Evolutionary conservation across 2,888 invertebrate species (phyloP).

Genomic region (Pharmacophagus antenor): DNA sequence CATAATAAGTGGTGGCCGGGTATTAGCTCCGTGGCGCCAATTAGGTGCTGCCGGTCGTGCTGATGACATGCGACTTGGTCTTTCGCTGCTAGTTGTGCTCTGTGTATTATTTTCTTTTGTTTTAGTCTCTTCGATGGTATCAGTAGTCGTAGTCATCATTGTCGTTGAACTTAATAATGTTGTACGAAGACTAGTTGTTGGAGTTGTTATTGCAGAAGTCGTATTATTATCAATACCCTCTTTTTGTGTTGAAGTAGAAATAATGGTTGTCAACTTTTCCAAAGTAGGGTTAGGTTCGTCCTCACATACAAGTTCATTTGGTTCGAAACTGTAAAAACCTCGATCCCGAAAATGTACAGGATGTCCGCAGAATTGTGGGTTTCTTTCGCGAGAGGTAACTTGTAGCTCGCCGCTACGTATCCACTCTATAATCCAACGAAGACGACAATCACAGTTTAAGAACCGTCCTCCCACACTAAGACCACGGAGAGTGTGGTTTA

Average conservation of each 20-base stretch:
- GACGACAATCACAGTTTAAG: conserved; percentile 92
- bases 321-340: conserved; percentile 92
- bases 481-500: conserved; percentile 91
- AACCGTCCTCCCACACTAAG: conserved; percentile 93
- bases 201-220: conserved; percentile 46
- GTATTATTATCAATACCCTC: conserved; percentile 44
- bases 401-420: conserved; percentile 92
- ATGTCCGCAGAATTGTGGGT: conserved; percentile 95
- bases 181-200: conserved; percentile 44
- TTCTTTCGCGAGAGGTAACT: conserved; percentile 94
- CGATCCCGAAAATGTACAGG: conserved; percentile 89
- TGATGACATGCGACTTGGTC: conserved; percentile 54
- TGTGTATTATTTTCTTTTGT: conserved; percentile 48
- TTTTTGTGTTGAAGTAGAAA: conserved; percentile 43
- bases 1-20: conserved; percentile 86
- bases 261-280: conserved; percentile 42
- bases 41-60: conserved; percentile 66
- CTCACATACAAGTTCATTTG: conserved; percentile 85
- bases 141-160: conserved; percentile 43
- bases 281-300: conserved; percentile 57
- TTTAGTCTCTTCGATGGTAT: conserved; percentile 45
- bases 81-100: conserved; percentile 52
- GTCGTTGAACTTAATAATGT: conserved; percentile 45
- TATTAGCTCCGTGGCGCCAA: conserved; percentile 77
- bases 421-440: conserved; percentile 95